Conservation (phyloP, 2,797 vertebrate genomes). For the Halcyon badia region DNA sequence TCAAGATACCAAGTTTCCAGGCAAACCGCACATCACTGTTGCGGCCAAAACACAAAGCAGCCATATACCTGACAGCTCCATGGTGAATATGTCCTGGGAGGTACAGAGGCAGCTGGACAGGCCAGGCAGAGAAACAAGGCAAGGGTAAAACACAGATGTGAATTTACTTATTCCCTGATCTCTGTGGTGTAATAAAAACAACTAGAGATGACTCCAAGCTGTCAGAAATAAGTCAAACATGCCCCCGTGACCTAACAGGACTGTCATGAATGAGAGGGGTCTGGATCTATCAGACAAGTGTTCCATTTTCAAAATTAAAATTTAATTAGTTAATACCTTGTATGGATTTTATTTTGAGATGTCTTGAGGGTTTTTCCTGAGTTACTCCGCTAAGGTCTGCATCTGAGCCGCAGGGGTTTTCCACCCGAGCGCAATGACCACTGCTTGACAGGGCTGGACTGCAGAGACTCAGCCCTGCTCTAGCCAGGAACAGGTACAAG, state of each 20-base stretch:
- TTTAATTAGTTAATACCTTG: neutral
- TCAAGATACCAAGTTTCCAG: neutral
- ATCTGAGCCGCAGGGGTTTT: neutral
- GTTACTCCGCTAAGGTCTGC: neutral
- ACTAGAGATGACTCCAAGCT: neutral
- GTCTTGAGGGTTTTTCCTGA: accelerated
- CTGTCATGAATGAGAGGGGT: neutral
- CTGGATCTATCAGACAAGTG: neutral
- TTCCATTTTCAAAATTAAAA: neutral
- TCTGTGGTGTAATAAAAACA: neutral
- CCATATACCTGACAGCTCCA: neutral
- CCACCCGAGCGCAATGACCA: neutral
- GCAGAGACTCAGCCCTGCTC: neutral
- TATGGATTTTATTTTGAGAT: neutral
- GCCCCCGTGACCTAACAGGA: neutral
- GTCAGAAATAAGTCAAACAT: neutral
- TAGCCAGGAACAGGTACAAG: neutral
- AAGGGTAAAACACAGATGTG: neutral
- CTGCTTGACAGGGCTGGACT: neutral
- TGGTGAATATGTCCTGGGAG: accelerated
- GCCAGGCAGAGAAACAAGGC: neutral
- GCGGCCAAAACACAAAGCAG: neutral
- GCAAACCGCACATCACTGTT: neutral
- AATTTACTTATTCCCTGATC: neutral
- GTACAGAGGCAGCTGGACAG: neutral